Evolutionary conservation across 2,888 invertebrate genomes (phyloP).

Genomic region (Nysson spinosus): DNA sequence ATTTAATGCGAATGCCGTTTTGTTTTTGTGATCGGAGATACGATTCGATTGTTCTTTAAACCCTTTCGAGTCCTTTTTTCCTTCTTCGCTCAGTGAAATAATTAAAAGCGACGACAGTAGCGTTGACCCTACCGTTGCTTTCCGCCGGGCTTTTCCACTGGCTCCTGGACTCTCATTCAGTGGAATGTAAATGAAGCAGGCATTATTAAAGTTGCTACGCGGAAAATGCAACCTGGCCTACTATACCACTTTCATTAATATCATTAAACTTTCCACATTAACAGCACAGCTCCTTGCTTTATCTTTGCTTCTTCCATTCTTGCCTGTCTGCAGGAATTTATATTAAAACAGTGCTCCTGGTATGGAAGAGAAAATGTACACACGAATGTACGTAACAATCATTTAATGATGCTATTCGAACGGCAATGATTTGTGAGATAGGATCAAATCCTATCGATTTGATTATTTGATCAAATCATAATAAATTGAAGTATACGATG

Average conservation of each 20-base stretch:
- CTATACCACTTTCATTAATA: slow-evolving; percentile 60
- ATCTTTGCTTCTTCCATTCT: slow-evolving; percentile 21
- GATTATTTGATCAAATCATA: too few species aligned
- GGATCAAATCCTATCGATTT: too few species aligned
- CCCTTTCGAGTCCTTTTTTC: slow-evolving; percentile 15
- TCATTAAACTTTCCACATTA: slow-evolving; percentile 61
- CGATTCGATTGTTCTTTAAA: slow-evolving; percentile 8
- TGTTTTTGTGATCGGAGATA: background rate
- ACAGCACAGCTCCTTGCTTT: slow-evolving; percentile 24
- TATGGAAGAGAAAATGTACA: background rate
- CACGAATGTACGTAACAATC: too few species aligned
- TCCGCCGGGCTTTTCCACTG: slow-evolving; percentile 21
- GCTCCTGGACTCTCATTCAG: slow-evolving; percentile 34
- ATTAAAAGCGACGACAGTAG: slow-evolving; percentile 35
- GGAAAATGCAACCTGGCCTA: slow-evolving; percentile 52
- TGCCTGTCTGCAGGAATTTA: slow-evolving; percentile 40
- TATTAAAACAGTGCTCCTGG: slow-evolving; percentile 39
- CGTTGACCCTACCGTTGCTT: slow-evolving; percentile 23
- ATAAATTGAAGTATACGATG: too few species aligned
- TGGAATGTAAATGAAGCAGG: slow-evolving; percentile 62
- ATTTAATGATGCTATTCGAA: slow-evolving; percentile 16
- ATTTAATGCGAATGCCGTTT: too few species aligned
- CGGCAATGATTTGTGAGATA: too few species aligned
- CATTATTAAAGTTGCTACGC: slow-evolving; percentile 55
- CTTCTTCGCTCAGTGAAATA: slow-evolving; percentile 27